Conservation (phyloP, 2,113 vertebrate species). For the Tetrax tetrax region DNA sequence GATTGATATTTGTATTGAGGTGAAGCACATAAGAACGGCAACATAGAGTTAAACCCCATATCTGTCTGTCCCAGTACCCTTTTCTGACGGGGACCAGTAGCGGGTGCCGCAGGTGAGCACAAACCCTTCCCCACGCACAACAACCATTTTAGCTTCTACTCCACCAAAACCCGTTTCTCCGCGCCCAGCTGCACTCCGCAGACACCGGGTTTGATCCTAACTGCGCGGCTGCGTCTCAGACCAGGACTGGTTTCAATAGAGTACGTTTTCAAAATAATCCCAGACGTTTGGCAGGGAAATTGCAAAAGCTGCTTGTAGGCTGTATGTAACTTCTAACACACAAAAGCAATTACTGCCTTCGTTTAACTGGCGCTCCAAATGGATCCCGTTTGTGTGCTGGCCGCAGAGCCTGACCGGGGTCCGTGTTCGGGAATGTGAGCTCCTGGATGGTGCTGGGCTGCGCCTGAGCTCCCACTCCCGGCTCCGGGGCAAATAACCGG, state of each 20-base stretch:
- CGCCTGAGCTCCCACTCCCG: neutral
- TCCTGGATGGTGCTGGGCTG: neutral
- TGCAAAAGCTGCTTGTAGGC: slow-evolving; percentile 12
- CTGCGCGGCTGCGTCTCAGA: rapidly evolving
- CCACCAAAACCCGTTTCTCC: neutral
- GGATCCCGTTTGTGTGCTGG: neutral
- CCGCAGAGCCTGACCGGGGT: neutral
- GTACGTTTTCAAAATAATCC: neutral
- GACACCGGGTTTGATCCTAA: neutral
- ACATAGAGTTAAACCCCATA: neutral
- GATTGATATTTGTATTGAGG: neutral
- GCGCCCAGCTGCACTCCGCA: neutral
- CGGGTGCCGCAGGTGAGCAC: neutral
- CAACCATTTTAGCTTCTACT: neutral
- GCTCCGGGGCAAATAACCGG: neutral
- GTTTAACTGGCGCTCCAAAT: neutral
- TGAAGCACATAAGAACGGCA: rapidly evolving
- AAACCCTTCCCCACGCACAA: neutral
- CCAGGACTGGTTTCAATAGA: neutral
- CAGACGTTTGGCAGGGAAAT: slow-evolving; percentile 43
- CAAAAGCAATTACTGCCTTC: neutral
- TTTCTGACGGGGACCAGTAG: neutral
- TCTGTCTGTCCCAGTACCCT: neutral
- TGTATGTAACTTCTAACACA: neutral
- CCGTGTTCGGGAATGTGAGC: neutral